A percentile compares a stretch with the other conserved stretches of the same genome.
phyloP scores from a whole-genome alignment of 2,888 invertebrate species.

The Chaetoderma sp. region DNA sequence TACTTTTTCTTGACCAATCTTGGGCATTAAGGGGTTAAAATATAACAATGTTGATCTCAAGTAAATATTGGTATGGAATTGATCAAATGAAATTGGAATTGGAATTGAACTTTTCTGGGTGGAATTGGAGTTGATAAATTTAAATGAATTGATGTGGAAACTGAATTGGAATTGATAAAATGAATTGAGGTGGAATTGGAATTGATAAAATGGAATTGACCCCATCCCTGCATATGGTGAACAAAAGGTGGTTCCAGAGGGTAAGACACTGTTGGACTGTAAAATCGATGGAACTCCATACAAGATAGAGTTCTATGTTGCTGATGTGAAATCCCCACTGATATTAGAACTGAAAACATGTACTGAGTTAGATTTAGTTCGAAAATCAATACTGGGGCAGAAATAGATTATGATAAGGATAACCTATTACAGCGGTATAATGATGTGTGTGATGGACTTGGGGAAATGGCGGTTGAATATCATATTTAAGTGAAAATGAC shows the following conservation, averaged over 20 bases:
- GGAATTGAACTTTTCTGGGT: no score
- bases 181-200: no score
- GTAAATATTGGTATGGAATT: no score
- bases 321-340: neutral
- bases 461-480: neutral
- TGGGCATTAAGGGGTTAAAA: no score
- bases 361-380: neutral
- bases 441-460: neutral
- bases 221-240: constrained; percentile 3
- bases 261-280: neutral
- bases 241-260: neutral
- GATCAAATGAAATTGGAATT: no score
- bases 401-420: neutral
- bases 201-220: no score
- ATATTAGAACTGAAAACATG: neutral
- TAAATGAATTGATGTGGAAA: no score
- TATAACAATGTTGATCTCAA: no score
- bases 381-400: no score
- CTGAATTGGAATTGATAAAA: no score
- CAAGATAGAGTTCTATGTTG: neutral
- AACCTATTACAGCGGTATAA: neutral
- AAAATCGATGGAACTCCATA: neutral
- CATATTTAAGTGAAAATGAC: neutral
- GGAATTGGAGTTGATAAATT: no score
- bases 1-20: no score